Conservation (phyloP, 2,797 vertebrate genomes). For the Anomalospiza imberbis region DNA sequence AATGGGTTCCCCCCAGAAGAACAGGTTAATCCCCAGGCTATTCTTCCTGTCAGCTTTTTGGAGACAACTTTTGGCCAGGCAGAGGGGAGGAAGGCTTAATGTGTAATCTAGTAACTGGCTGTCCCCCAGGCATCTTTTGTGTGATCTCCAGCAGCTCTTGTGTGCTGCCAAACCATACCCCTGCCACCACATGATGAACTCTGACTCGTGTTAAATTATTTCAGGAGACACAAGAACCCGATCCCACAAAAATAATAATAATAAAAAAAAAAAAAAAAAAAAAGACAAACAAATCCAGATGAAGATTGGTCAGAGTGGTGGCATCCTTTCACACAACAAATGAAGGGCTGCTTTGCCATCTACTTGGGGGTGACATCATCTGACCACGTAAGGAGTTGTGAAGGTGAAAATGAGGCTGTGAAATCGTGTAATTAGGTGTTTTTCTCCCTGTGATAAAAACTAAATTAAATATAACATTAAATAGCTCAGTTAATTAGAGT, state of each 20-base stretch:
- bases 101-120: neutral
- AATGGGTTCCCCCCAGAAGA: neutral
- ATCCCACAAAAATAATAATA: neutral
- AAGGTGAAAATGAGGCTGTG: neutral
- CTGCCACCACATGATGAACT: neutral
- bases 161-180: neutral
- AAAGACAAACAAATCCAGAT: neutral
- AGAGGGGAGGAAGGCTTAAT: neutral
- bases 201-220: neutral
- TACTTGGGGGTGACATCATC: neutral
- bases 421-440: neutral
- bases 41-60: neutral
- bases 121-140: neutral
- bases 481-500: constrained; percentile 4
- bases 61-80: neutral
- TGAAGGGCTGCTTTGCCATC: neutral
- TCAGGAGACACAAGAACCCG: neutral
- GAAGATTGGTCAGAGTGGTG: neutral
- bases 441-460: neutral
- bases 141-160: neutral
- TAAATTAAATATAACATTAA: neutral
- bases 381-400: neutral
- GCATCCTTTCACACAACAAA: neutral
- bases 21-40: neutral
- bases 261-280: too few species aligned